Base-by-base conservation (phyloP, 2,888 invertebrate genomes). In the Oxyscelio sp. region DNA sequence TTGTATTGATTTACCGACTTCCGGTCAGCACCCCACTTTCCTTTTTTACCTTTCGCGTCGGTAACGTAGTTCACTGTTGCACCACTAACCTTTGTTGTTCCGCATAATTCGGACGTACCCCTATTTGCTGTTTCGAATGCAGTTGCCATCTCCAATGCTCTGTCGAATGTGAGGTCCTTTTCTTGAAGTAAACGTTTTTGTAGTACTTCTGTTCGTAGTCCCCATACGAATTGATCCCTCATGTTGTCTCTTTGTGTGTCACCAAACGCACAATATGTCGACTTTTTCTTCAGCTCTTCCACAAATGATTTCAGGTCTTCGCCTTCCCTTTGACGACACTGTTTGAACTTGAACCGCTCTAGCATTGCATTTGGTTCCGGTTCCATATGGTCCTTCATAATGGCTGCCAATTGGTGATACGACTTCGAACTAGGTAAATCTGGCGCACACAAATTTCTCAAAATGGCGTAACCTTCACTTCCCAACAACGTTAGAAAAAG, bases 201-300 rank as follows among this genome's bases (percentile, higher is more conserved):
- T 4, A 58, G 13, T 8, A 31, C n/a, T 2, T 45, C 56, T 8
- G 2, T 31, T 19, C n/a, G 17, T 1, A 70, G 43, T 8, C 70
- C 56, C 56, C 56, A 70, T 0, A 71, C 71, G n/a, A 71, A 71
- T 17, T 71, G 71, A 5, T 71, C 71, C 13, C 73, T 24, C 38
- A 74, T 40, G 21, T 27, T 63, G 54, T 74, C 52, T 8, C 40
- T 40, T 11, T 63, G 73, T 5, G 40, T 63, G 1, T 11, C 43
- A 11, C 86, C 86, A 58, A 87, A 88, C 21, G 68, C 70, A 13
- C 87, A 87, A n/a, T 65, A 56, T 0, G 58, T 56, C 0, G 85
- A 82, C 17, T 70, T 68, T 86, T 87, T 90, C 88, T 91, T 89
- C 87, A 92, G 73, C 85, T 90, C 70, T 85, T 88, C 90, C 88